These are phyloP conservation scores for Sympetrum striolatum DNA, from an alignment of 2,888 invertebrate species.

Conservation along the genomic window DNA sequence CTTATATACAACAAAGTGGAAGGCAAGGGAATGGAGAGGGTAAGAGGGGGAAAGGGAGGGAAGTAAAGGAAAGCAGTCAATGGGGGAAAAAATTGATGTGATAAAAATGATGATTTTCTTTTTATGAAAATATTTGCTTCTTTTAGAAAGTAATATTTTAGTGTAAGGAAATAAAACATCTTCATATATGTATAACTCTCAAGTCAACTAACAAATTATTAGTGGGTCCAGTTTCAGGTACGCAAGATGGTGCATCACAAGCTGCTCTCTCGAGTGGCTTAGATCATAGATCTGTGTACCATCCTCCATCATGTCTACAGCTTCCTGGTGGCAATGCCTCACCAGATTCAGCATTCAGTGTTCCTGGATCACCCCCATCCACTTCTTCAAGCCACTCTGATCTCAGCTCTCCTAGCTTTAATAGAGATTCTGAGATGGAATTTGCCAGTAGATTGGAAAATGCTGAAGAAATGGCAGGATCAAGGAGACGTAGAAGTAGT, in stretches of 20 bases:
- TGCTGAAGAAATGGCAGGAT: background rate
- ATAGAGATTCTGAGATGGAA: conserved; percentile 73
- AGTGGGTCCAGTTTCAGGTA: conserved; percentile 36
- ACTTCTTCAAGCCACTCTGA: conserved; percentile 74
- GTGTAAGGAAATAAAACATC: no score
- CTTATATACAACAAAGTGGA: no score
- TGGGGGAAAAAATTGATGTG: no score
- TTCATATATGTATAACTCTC: background rate
- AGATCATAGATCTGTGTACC: conserved; percentile 74
- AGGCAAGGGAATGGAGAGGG: no score
- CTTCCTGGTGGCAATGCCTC: conserved; percentile 72
- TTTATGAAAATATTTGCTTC: no score
- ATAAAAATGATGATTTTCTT: no score
- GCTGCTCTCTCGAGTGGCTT: conserved; percentile 58
- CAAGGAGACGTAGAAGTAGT: conserved; percentile 20
- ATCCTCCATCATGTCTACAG: conserved; percentile 88
- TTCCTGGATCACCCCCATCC: conserved; percentile 72
- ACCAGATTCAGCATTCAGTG: conserved; percentile 54
- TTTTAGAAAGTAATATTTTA: no score
- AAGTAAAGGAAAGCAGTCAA: no score
- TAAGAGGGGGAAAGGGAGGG: no score
- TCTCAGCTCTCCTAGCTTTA: conserved; percentile 73
- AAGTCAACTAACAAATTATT: conserved; percentile 40
- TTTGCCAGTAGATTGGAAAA: conserved; percentile 62
- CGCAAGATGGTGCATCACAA: conserved; percentile 13